Conservation (phyloP, 2,888 invertebrate species). For the Pimpla rufipes region DNA sequence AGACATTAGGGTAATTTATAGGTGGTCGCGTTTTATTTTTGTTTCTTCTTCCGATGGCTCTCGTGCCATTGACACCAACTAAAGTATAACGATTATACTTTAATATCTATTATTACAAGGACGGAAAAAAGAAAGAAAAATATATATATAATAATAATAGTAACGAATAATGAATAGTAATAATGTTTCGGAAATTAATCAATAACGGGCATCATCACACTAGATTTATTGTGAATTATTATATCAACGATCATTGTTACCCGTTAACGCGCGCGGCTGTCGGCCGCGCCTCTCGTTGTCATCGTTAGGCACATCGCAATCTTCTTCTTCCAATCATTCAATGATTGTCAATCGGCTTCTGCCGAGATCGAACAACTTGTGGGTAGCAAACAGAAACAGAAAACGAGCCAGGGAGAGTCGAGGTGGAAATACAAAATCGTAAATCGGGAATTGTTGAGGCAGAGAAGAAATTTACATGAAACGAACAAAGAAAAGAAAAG, state of each 20-base stretch:
- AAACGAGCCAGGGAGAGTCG: conserved; percentile 23
- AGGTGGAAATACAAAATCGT: not conserved
- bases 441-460: not conserved
- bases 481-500: conserved; percentile 41
- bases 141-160: conserved; percentile 54
- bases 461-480: conserved; percentile 36
- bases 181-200: conserved; percentile 68
- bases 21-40: conserved; percentile 68
- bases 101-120: conserved; percentile 63
- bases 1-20: conserved; percentile 75
- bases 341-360: conserved; percentile 57
- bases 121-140: conserved; percentile 36
- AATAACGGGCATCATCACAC: conserved; percentile 66
- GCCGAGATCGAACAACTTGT: conserved; percentile 76
- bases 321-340: conserved; percentile 18
- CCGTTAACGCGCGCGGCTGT: not conserved
- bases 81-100: conserved; percentile 74
- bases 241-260: conserved; percentile 45
- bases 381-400: conserved; percentile 75
- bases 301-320: conserved; percentile 21
- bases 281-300: conserved; percentile 5
- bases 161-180: conserved; percentile 36
- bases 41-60: conserved; percentile 35
- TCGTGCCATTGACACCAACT: conserved; percentile 71
- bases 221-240: conserved; percentile 36